phyloP scores from a whole-genome alignment of 2,888 invertebrate genomes.

The Mylabris sibirica region DNA sequence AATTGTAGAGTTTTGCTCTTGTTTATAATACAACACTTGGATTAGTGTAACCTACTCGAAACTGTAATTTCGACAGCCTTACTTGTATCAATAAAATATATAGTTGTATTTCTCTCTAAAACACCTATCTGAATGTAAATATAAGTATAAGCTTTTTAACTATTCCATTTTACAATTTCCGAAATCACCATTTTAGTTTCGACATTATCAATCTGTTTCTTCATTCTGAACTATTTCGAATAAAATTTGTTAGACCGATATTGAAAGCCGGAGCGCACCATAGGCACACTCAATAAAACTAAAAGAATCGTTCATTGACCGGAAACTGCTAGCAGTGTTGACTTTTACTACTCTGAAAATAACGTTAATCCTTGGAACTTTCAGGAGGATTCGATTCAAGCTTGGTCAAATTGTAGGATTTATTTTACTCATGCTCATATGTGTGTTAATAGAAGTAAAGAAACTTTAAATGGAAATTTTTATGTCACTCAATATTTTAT shows the following conservation, averaged over 20 bases:
- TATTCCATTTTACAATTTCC: neutral
- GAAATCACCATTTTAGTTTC: neutral
- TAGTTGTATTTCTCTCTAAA: neutral
- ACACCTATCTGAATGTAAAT: too few species aligned
- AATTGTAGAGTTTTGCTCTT: slow-evolving; percentile 40
- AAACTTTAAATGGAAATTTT: neutral
- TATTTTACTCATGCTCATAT: neutral
- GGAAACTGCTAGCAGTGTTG: slow-evolving; percentile 45
- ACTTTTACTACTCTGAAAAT: slow-evolving; percentile 43
- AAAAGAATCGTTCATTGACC: slow-evolving; percentile 48
- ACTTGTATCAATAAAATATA: neutral
- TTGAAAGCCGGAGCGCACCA: slow-evolving; percentile 42
- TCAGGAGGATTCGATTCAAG: slow-evolving; percentile 25
- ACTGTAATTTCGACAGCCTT: slow-evolving; percentile 9
- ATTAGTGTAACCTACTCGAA: slow-evolving; percentile 31
- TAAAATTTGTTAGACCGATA: slow-evolving; percentile 37
- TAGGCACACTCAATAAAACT: slow-evolving; percentile 40
- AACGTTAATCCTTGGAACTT: slow-evolving; percentile 39
- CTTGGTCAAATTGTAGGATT: neutral
- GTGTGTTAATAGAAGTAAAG: neutral
- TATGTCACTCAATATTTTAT: neutral
- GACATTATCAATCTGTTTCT: neutral
- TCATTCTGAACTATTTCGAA: slow-evolving; percentile 19
- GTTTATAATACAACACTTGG: slow-evolving; percentile 31
- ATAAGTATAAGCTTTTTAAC: neutral